phyloP scores from a whole-genome alignment of 37 sponge, comb jelly and placozoan genomes.

The Oopsacas minuta region DNA sequence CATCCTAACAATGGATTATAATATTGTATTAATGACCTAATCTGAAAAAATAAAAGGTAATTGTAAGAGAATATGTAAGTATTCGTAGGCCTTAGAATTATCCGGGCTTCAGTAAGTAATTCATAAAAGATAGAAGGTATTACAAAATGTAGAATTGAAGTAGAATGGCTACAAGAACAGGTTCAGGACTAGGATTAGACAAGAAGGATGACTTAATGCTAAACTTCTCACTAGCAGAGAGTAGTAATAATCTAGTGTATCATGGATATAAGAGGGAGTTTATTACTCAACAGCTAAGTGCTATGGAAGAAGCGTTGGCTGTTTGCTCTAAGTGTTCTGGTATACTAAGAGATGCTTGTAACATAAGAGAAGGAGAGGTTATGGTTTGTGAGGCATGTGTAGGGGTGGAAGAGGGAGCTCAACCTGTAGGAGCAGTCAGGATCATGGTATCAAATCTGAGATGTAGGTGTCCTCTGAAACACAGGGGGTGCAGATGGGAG shows the following conservation, averaged over 20 bases:
- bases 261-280: neutral
- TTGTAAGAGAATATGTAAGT: too few relatives aligned
- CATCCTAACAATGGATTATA: too few relatives aligned
- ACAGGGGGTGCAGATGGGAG: neutral
- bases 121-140: too few relatives aligned
- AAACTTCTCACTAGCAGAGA: neutral
- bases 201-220: neutral
- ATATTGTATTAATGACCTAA: too few relatives aligned
- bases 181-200: neutral
- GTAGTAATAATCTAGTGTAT: neutral
- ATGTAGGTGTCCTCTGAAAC: constrained; percentile 10
- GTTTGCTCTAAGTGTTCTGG: neutral
- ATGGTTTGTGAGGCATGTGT: neutral
- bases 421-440: neutral
- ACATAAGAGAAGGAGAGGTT: neutral
- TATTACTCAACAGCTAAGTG: neutral
- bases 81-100: too few relatives aligned
- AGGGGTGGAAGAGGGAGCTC: neutral
- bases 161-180: neutral
- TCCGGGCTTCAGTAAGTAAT: too few relatives aligned
- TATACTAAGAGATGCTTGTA: neutral
- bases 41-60: too few relatives aligned
- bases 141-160: too few relatives aligned
- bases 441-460: neutral
- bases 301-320: neutral